A percentile compares a stretch with the other conserved stretches of the same genome.
Evolutionary conservation across 2,888 invertebrate species (phyloP).

Genomic region (Mylabris sibirica): DNA sequence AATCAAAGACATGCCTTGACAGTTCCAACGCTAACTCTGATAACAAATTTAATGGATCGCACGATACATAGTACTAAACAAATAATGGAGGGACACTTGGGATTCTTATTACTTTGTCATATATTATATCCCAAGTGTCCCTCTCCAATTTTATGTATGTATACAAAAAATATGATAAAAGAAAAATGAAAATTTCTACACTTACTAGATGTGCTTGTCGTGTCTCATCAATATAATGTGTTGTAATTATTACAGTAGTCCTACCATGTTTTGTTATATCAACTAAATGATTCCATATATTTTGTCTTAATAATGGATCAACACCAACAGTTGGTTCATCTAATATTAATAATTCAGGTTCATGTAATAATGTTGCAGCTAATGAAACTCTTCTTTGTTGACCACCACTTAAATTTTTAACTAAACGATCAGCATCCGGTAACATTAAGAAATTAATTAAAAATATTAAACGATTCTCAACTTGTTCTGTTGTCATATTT

Average conservation of each 20-base stretch:
- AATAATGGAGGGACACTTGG: too few species aligned
- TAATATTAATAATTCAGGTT: slow-evolving; percentile 85
- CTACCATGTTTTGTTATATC: slow-evolving; percentile 88
- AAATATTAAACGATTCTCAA: slow-evolving; percentile 55
- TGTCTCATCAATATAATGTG: slow-evolving; percentile 96
- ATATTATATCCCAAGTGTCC: too few species aligned
- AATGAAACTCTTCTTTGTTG: slow-evolving; percentile 90
- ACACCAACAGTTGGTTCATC: slow-evolving; percentile 95
- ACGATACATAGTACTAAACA: too few species aligned
- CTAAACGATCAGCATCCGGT: slow-evolving; percentile 55
- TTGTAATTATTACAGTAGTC: slow-evolving; percentile 91
- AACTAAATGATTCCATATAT: slow-evolving; percentile 94
- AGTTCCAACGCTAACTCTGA: too few species aligned
- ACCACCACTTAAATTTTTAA: slow-evolving; percentile 81
- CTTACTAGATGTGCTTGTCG: slow-evolving; percentile 87
- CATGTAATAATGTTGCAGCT: slow-evolving; percentile 87
- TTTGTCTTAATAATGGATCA: slow-evolving; percentile 88
- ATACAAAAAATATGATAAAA: too few species aligned
- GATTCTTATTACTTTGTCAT: too few species aligned
- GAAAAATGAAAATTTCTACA: too few species aligned
- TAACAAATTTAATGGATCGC: too few species aligned
- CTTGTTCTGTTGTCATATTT: slow-evolving; percentile 52
- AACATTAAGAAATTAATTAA: slow-evolving; percentile 56
- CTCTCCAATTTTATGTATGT: too few species aligned
- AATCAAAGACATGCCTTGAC: too few species aligned